Evolutionary conservation across 1,140 invertebrate species (phyloP).

Genomic region (Scaptodrosophila lebanonensis): DNA sequence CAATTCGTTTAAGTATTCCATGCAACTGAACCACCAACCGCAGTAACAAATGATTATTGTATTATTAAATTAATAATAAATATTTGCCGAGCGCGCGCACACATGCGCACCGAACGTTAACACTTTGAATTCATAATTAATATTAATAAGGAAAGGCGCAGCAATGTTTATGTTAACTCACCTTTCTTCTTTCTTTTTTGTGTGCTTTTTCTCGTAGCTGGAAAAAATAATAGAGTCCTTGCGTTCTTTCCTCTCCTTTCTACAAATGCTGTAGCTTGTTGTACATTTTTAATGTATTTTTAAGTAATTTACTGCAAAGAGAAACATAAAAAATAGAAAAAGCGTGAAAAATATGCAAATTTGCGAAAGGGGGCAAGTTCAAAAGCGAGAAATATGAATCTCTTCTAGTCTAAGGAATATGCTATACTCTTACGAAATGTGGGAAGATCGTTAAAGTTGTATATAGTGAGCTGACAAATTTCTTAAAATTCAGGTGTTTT

Average conservation of each 20-base stretch:
- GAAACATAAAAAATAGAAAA: constrained; percentile 23
- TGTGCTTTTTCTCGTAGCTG: constrained; percentile 1
- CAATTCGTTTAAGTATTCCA: too few relatives aligned
- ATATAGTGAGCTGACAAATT: too few relatives aligned
- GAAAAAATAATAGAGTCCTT: too few relatives aligned
- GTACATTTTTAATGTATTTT: constrained; percentile 70
- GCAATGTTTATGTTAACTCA: constrained; percentile 55
- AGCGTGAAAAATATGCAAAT: constrained; percentile 63
- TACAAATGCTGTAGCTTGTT: constrained; percentile 36
- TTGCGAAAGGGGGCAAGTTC: constrained; percentile 15
- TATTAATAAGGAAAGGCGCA: constrained; percentile 31
- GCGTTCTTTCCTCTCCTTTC: constrained; percentile 1
- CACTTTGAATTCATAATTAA: constrained; percentile 45
- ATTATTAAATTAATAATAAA: too few relatives aligned
- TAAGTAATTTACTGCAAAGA: constrained; percentile 62
- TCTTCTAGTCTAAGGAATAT: constrained; percentile 4
- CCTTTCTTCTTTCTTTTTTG: constrained; percentile 25
- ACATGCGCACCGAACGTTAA: constrained; percentile 1
- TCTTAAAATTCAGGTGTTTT: too few relatives aligned
- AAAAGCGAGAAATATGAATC: too few relatives aligned
- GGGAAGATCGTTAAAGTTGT: too few relatives aligned
- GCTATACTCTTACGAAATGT: neutral
- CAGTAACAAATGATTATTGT: too few relatives aligned
- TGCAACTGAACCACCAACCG: too few relatives aligned
- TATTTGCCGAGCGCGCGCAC: too few relatives aligned